A percentile compares a stretch with the other conserved stretches of the same genome.
Evolutionary conservation across 2,888 invertebrate species (phyloP).

Genomic region (Helicoverpa assulta): DNA sequence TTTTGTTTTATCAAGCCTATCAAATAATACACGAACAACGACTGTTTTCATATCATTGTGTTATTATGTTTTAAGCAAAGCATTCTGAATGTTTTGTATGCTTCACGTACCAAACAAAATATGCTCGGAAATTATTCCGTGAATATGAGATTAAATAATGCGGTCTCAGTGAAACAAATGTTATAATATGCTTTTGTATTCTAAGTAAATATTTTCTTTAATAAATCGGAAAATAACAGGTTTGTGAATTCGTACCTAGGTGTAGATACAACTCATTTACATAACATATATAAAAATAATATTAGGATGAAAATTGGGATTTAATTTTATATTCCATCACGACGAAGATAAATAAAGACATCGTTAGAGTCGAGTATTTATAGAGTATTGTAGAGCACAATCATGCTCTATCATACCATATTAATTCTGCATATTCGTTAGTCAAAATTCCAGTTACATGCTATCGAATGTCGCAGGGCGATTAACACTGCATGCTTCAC

Average conservation of each 20-base stretch:
- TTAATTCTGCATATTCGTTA: no score
- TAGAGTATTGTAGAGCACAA: no score
- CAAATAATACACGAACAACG: no score
- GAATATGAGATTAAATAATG: not conserved
- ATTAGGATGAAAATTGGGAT: no score
- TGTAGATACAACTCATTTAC: no score
- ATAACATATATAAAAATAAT: no score
- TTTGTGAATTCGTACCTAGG: not conserved
- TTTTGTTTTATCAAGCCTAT: no score
- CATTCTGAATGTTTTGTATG: not conserved
- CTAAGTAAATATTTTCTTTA: not conserved
- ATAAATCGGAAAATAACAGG: not conserved
- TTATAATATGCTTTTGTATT: not conserved
- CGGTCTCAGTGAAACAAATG: not conserved
- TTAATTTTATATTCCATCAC: conserved; percentile 16
- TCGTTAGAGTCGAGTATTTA: no score
- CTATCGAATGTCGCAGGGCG: not conserved
- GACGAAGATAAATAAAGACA: no score
- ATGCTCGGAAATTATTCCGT: not conserved
- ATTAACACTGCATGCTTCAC: not conserved
- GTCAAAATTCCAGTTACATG: not conserved
- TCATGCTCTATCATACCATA: no score
- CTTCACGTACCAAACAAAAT: not conserved
- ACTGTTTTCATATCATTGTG: no score
- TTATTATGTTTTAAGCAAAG: no score